Evolutionary conservation across 92 coral and sea anemone genomes (phyloP).

Genomic region (Phenganax stokvisi): DNA sequence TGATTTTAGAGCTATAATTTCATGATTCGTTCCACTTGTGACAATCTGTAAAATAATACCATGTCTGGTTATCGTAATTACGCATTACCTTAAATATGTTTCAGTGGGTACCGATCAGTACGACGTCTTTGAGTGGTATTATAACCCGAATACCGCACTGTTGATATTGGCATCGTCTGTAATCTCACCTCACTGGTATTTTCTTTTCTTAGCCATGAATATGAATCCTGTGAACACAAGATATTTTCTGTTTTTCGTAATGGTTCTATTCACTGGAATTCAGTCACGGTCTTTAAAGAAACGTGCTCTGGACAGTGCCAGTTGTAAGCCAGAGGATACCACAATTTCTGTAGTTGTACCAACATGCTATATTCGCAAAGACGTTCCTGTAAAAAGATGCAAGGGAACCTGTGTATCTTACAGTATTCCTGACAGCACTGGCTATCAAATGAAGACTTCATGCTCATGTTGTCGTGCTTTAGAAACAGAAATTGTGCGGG

Average conservation of each 20-base stretch:
- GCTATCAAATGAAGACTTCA: background rate
- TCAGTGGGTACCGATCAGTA: background rate
- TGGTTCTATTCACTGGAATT: slow-evolving; percentile 17
- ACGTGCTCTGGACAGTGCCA: background rate
- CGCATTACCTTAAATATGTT: background rate
- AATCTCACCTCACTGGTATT: background rate
- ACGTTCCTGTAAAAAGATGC: background rate
- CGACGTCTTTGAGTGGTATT: background rate
- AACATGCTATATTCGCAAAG: background rate
- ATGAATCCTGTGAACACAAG: background rate
- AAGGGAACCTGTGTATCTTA: slow-evolving; percentile 13
- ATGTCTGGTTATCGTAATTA: background rate
- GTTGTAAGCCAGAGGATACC: background rate
- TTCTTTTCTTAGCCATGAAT: slow-evolving; percentile 12
- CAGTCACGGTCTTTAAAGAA: slow-evolving; percentile 6
- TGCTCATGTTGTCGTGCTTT: slow-evolving; percentile 1
- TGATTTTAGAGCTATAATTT: background rate
- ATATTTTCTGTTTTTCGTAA: background rate
- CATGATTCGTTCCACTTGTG: background rate
- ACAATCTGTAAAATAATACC: background rate
- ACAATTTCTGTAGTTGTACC: background rate
- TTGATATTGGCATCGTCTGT: background rate
- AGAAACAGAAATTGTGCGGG: background rate
- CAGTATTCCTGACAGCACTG: background rate
- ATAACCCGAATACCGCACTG: background rate